phyloP scores from a whole-genome alignment of 2,113 vertebrate genomes.

The Geococcyx californianus region DNA sequence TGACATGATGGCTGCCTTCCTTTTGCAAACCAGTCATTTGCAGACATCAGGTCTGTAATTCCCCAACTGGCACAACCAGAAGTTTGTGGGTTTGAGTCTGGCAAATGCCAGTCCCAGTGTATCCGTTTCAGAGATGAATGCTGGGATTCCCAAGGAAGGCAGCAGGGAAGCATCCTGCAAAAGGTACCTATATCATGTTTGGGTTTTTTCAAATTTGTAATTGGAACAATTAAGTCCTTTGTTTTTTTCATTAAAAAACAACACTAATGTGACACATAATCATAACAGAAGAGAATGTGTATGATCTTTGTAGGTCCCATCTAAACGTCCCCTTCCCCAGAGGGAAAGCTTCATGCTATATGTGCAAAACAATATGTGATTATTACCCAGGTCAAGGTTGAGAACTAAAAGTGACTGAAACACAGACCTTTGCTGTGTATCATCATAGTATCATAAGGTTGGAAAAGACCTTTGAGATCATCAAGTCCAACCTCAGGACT shows the following conservation, averaged over 20 bases:
- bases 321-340: background rate
- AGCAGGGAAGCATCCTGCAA: background rate
- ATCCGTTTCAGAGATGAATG: slow-evolving; percentile 11
- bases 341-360: background rate
- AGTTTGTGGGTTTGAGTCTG: slow-evolving; percentile 25
- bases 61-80: slow-evolving; percentile 23
- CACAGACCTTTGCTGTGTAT: too few species aligned
- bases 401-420: background rate
- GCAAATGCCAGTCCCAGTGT: background rate
- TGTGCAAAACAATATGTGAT: background rate
- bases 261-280: background rate
- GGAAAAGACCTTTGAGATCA: too few species aligned
- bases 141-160: slow-evolving; percentile 17
- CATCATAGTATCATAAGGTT: too few species aligned
- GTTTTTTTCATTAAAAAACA: slow-evolving; percentile 9
- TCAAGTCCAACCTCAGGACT: too few species aligned
- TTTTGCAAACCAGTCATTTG: slow-evolving; percentile 55
- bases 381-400: background rate
- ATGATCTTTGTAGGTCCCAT: background rate
- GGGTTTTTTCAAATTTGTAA: background rate
- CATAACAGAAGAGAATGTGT: background rate
- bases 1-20: background rate
- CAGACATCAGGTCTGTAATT: slow-evolving; percentile 57
- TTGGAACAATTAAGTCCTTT: background rate
- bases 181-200: background rate